These are phyloP conservation scores for Steinernema hermaphroditum DNA, from an alignment of 2,888 invertebrate species.

Conservation along the genomic window DNA sequence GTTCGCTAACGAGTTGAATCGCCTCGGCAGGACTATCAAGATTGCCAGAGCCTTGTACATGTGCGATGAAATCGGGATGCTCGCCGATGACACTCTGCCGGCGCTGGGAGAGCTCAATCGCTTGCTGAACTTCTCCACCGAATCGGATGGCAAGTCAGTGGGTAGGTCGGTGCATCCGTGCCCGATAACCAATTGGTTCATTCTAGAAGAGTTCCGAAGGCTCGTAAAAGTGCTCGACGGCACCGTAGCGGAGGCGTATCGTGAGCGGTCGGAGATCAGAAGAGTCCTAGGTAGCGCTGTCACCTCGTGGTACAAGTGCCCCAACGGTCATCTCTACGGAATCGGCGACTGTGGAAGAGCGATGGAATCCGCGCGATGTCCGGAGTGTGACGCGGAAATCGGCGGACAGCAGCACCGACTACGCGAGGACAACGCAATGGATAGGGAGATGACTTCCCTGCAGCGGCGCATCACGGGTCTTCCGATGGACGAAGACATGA, in stretches of 20 bases:
- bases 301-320: slow-evolving; percentile 78
- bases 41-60: background rate
- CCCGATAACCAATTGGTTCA: too few relatives aligned
- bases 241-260: too few relatives aligned
- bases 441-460: slow-evolving; percentile 15
- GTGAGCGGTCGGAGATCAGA: slow-evolving; percentile 72
- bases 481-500: too few relatives aligned
- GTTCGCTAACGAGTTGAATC: background rate
- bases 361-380: slow-evolving; percentile 70
- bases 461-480: too few relatives aligned
- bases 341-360: slow-evolving; percentile 77
- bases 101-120: slow-evolving; percentile 5
- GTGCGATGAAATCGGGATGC: slow-evolving; percentile 6
- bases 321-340: slow-evolving; percentile 75
- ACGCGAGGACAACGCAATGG: background rate
- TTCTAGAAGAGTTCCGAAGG: slow-evolving; percentile 20
- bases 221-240: background rate
- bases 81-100: background rate
- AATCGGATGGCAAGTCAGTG: slow-evolving; percentile 23
- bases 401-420: slow-evolving; percentile 70
- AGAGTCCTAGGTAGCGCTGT: slow-evolving; percentile 71
- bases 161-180: too few relatives aligned
- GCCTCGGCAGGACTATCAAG: background rate
- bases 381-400: slow-evolving; percentile 72
- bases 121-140: slow-evolving; percentile 20